Evolutionary conservation across 37 sponge, comb jelly and placozoan genomes (phyloP), one percentile per base, ranked within the genome.

Genomic region (Spongilla lacustris): DNA sequence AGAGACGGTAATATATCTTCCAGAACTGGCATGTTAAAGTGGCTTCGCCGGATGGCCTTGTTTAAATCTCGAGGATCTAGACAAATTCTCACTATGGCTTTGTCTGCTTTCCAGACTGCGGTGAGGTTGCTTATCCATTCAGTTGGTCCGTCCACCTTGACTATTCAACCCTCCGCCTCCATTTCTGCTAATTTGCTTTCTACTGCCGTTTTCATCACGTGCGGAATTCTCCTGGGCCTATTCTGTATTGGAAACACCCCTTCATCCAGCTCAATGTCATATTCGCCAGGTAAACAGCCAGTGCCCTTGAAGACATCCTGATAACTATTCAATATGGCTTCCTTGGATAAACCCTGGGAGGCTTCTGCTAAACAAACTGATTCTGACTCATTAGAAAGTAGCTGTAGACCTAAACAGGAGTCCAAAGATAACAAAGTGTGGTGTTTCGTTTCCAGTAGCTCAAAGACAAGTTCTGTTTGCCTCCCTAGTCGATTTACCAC

Each of bases 21-120:
- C 12, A 78, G 71, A 26, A 70, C 68, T 23, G 88, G 82, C 34
- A 50, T 79, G 19, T 69, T 77, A 25, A 68, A 81, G 67, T 87
- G 81, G 30, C 46, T 36, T 50, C 85, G 37, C 74, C 70, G 31
- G 32, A 89, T 78, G 24, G 90, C 80, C 80, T 67, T 32, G 74
- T 89, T 83, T n/a, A 89, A 85, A n/a, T 84, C 80, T 33, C 68
- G 49, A 24, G 85, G 90, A 71, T 89, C 85, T 9, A 89, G 46
- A 49, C 90, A 84, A 31, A 89, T 36, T 46, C 90, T 30, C 41
- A 89, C 74, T 31, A 74, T 22, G 21, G 76, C 84, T 28, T 85
- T 80, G 24, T 46, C 46, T 46, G 75, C 41, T 36, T 84, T 89
- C 67, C 41, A 25, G 67, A 68, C 69, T 24, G 79, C 80, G 14